phyloP scores from a whole-genome alignment of 2,113 vertebrate genomes.

The Noctilio leporinus region DNA sequence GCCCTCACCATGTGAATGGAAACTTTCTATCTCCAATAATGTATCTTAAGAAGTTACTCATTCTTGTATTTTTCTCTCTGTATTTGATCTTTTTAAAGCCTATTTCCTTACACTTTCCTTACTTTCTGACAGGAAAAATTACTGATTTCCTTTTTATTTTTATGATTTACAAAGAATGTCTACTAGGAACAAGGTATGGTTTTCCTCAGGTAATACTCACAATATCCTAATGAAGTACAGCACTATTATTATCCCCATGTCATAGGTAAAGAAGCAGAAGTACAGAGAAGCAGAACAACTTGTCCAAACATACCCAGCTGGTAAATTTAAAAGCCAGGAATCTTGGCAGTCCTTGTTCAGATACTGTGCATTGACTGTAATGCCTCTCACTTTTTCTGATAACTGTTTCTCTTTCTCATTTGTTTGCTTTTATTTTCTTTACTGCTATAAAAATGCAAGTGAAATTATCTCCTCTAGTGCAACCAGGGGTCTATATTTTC shows the following conservation, averaged over 20 bases:
- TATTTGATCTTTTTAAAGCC: not conserved
- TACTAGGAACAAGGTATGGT: not conserved
- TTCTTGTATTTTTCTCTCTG: not conserved
- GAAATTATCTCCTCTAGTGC: not conserved
- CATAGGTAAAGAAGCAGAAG: not conserved
- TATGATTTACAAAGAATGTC: not conserved
- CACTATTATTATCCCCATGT: not conserved
- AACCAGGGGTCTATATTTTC: not conserved
- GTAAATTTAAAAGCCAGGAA: not conserved
- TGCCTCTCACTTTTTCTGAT: not conserved
- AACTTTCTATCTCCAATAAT: not conserved
- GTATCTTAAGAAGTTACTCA: not conserved
- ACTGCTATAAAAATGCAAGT: not conserved
- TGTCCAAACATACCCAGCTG: not conserved
- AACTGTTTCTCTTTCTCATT: not conserved
- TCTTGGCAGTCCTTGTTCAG: not conserved
- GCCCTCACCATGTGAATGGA: not conserved
- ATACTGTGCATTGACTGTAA: not conserved
- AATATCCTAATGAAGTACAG: not conserved
- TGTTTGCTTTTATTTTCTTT: not conserved
- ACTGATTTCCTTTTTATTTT: not conserved
- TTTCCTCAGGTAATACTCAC: not conserved
- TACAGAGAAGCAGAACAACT: not conserved
- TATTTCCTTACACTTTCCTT: not conserved
- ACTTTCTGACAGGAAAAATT: not conserved